Base-by-base conservation (phyloP, 1,140 invertebrate species). In the Schlechtendalia chinensis region DNA sequence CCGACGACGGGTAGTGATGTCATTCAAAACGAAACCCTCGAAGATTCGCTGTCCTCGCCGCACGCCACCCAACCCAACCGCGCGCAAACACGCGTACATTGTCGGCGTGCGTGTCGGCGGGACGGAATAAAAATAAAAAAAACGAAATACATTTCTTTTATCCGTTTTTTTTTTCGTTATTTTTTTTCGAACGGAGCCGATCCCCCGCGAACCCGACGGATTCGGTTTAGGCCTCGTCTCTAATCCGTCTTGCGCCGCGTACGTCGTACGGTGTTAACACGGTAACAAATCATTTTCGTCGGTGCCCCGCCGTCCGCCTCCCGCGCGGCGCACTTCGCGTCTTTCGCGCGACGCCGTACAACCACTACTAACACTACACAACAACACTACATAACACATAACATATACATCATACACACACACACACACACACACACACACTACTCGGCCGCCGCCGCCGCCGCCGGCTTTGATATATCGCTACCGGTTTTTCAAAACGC, bases 401-500 rank as follows among this genome's bases (percentile, higher is more conserved):
- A 4, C 32, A 8, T 39, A 39, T 39, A 3, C 8, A 39, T 39
- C 32, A 39, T 39, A 39, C 32, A 39, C 32, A 8, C 3, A 8
- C 32, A 8, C 32, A 39, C 32, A 39, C 32, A 39, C 32, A 39
- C 32, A 8, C 32, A 8, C 32, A n/a, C 22, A 67, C 27, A 67
- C 47, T 47, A 50, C 67, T 50, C 32, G 63, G 39, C 65, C 65
- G 65, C 65, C 63, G 63, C 54, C 75, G 39, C 65, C 65, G 65
- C 65, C 63, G 63, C 54, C 75, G 58, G 75, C 75, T 79, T 79
- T 79, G 75, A 79, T 79, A 79, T 79, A 79, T 79, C 75, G 75
- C 75, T 79, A 79, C 75, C 75, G 75, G 75, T 79, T 79, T 79
- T 79, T 79, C 75, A 79, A 79, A 79, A 79, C 75, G 75, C 75